phyloP scores from a whole-genome alignment of 2,113 vertebrate species.

The Cryptomyrus ogoouensis region DNA sequence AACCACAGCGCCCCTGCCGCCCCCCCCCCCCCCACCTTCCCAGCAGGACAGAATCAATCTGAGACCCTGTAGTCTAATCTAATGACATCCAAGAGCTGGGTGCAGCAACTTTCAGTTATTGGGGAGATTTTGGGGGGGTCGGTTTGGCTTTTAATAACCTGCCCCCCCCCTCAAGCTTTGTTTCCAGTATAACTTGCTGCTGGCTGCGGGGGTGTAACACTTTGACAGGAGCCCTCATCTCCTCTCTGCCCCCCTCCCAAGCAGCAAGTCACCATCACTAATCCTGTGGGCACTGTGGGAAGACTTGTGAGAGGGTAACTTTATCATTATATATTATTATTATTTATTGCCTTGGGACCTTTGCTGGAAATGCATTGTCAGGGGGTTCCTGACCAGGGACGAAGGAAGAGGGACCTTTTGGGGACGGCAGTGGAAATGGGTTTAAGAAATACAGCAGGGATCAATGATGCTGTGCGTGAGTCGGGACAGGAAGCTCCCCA shows the following conservation, averaged over 20 bases:
- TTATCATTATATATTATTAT: not conserved
- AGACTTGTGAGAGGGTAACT: not conserved
- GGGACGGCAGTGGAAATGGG: not conserved
- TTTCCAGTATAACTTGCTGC: not conserved
- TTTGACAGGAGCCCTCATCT: not conserved
- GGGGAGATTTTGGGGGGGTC: conserved; percentile 46
- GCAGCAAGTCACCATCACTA: not conserved
- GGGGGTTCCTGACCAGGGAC: not conserved
- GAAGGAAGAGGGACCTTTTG: not conserved
- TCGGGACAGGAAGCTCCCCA: not conserved
- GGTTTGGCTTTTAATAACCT: conserved; percentile 55
- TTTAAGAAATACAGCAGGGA: not conserved
- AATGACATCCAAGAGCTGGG: conserved; percentile 60
- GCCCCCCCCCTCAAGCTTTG: not conserved
- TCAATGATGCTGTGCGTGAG: not conserved
- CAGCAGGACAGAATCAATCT: conserved; percentile 58
- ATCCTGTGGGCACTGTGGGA: not conserved
- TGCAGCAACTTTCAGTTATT: conserved; percentile 70
- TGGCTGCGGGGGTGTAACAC: not conserved
- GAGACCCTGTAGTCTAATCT: conserved; percentile 65
- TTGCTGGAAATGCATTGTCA: not conserved
- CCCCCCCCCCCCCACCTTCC: conserved; percentile 19
- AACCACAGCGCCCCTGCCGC: conserved; percentile 45
- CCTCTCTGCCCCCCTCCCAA: not conserved
- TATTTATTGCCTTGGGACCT: not conserved